phyloP scores from a whole-genome alignment of 92 coral and sea anemone genomes.

The Desmophyllum pertusum region DNA sequence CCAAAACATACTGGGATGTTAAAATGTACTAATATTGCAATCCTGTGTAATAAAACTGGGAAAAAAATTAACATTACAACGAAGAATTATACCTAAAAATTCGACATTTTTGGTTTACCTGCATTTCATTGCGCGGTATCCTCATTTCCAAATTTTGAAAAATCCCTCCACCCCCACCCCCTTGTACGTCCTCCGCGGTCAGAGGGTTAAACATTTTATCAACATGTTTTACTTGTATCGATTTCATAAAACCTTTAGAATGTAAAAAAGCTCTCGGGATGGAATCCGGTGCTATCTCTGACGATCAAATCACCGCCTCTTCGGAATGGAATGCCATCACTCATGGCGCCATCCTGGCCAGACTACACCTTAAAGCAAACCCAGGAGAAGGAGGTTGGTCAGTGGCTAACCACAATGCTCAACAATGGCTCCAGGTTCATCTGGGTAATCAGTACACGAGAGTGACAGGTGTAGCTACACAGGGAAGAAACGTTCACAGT shows the following conservation, averaged over 20 bases:
- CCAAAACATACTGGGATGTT: no score
- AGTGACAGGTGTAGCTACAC: conserved; percentile 4
- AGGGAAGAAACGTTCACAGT: neutral
- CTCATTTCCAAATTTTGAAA: no score
- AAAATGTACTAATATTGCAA: no score
- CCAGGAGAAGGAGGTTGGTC: conserved; percentile 1
- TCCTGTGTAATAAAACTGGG: no score
- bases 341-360: neutral
- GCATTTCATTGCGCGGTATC: no score
- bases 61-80: no score
- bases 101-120: no score
- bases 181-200: no score
- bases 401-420: neutral
- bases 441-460: neutral
- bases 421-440: conserved; percentile 4
- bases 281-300: conserved; percentile 8
- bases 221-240: neutral
- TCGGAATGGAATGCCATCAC: neutral
- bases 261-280: conserved; percentile 13
- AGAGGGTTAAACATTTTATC: no score
- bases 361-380: neutral
- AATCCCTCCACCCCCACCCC: no score
- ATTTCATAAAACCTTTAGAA: neutral
- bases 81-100: no score
- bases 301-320: conserved; percentile 7